Conservation (phyloP, 37 sponge, comb jelly and placozoan genomes). For the Ephydatia muelleri region DNA sequence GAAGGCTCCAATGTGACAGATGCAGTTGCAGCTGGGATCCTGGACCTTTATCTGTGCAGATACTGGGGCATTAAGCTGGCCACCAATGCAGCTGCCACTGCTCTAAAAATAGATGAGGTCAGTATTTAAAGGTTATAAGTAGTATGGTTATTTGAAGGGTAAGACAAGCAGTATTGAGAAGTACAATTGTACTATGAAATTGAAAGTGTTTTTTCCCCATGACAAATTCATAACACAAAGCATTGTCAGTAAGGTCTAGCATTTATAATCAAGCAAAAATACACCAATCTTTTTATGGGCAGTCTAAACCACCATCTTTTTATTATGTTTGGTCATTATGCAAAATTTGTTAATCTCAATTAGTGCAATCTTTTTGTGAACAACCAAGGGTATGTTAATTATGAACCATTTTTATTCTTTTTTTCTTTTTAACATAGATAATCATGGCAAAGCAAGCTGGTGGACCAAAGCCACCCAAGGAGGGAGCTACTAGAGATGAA, state of each 20-base stretch:
- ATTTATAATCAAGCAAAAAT: no score
- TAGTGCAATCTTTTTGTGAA: no score
- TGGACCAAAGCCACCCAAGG: conserved; percentile 93
- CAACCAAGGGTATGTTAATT: not conserved
- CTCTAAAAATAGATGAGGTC: conserved; percentile 95
- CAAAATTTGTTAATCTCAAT: no score
- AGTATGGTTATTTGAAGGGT: not conserved
- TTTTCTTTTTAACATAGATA: conserved; percentile 57
- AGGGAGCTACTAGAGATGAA: conserved; percentile 76
- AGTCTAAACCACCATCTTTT: no score
- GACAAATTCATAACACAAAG: no score
- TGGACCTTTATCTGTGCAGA: conserved; percentile 80
- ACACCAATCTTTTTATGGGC: no score
- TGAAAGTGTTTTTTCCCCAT: no score
- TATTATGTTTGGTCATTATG: no score
- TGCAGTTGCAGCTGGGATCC: conserved; percentile 52
- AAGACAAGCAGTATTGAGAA: not conserved
- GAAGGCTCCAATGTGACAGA: conserved; percentile 63
- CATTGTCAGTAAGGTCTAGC: no score
- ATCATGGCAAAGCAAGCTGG: conserved; percentile 98
- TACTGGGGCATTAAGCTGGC: conserved; percentile 96
- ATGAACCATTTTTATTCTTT: not conserved
- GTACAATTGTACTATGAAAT: no score
- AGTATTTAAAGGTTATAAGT: not conserved
- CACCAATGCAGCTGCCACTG: conserved; percentile 87